phyloP scores from a whole-genome alignment of 2,888 invertebrate species.

The Achlya flavicornis region DNA sequence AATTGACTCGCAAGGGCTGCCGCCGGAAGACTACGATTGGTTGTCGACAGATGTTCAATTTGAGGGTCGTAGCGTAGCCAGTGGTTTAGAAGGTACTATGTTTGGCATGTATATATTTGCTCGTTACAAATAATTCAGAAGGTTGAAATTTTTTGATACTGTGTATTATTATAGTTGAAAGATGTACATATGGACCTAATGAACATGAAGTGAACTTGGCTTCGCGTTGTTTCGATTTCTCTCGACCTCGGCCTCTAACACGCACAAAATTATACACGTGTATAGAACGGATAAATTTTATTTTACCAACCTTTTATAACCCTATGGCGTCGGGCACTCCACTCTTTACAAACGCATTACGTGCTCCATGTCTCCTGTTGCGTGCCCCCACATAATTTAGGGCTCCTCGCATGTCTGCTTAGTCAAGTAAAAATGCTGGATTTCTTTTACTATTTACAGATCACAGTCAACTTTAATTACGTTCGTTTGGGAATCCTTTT shows the following conservation, averaged over 20 bases:
- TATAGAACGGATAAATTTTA: slow-evolving; percentile 42
- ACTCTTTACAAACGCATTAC: slow-evolving; percentile 2
- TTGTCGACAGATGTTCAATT: no score
- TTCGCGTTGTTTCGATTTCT: slow-evolving; percentile 69
- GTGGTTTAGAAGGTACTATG: no score
- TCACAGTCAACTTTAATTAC: no score
- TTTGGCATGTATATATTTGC: no score
- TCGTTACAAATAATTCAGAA: no score
- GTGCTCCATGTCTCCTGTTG: slow-evolving; percentile 7
- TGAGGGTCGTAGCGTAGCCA: no score
- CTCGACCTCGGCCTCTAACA: slow-evolving; percentile 71
- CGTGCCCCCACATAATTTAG: background rate
- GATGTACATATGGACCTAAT: slow-evolving; percentile 15
- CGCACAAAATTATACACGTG: slow-evolving; percentile 44
- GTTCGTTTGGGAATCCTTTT: no score
- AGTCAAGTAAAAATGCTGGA: background rate
- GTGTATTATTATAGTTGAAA: background rate
- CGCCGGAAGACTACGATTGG: no score
- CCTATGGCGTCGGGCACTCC: background rate
- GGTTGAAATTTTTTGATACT: no score
- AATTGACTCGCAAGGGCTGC: no score
- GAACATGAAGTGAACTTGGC: slow-evolving; percentile 26
- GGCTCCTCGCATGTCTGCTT: background rate
- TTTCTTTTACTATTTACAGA: background rate
- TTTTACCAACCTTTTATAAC: slow-evolving; percentile 15